Evolutionary conservation across 2,113 vertebrate species (phyloP).

Genomic region (Leptosomus discolor): DNA sequence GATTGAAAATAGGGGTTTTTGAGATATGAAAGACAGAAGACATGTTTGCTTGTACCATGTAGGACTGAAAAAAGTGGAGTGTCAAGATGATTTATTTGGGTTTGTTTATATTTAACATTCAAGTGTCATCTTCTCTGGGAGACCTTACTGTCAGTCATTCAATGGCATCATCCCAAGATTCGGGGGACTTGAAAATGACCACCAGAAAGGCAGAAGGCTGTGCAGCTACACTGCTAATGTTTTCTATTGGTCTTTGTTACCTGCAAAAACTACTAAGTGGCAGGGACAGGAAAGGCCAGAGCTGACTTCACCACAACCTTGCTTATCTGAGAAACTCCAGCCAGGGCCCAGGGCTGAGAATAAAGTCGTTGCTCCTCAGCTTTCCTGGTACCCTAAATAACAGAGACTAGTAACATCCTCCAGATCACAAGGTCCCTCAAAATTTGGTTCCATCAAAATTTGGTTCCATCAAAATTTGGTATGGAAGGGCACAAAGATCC

Average conservation of each 20-base stretch:
- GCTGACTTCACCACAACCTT: neutral
- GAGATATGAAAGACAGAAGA: neutral
- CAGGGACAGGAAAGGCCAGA: neutral
- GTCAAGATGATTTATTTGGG: neutral
- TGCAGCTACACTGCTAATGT: neutral
- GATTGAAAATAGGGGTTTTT: neutral
- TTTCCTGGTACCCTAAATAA: neutral
- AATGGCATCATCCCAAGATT: neutral
- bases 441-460: neutral
- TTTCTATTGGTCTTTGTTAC: neutral
- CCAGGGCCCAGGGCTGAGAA: neutral
- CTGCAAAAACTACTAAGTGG: neutral
- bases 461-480: neutral
- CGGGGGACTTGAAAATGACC: neutral
- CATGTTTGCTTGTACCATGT: rapidly evolving
- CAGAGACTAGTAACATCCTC: neutral
- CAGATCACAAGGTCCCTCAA: neutral
- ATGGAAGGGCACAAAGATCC: neutral
- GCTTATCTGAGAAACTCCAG: neutral
- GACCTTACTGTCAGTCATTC: neutral
- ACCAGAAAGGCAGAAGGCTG: neutral
- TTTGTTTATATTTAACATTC: neutral
- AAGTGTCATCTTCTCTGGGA: neutral
- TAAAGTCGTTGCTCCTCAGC: neutral
- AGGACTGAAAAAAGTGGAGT: neutral